Evolutionary conservation across 2,888 invertebrate species (phyloP).

Genomic region (Lithosia quadra): DNA sequence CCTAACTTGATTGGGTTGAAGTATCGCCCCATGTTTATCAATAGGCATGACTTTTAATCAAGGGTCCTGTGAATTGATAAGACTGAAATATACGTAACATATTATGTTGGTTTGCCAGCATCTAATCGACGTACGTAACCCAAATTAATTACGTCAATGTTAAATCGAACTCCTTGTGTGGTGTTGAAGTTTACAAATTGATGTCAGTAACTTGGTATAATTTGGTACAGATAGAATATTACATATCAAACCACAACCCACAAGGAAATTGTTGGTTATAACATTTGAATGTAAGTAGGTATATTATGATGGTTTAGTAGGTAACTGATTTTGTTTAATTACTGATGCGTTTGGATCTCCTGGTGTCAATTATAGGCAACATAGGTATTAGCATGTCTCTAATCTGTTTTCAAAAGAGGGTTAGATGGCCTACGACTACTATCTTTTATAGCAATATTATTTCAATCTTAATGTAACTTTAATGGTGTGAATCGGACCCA

Average conservation of each 20-base stretch:
- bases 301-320: too few relatives aligned
- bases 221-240: neutral
- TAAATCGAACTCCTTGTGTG: slow-evolving; percentile 12
- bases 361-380: too few relatives aligned
- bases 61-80: neutral
- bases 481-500: too few relatives aligned
- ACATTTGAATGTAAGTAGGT: too few relatives aligned
- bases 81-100: neutral
- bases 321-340: too few relatives aligned
- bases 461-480: too few relatives aligned
- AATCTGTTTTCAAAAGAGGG: too few relatives aligned
- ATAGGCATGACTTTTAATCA: neutral
- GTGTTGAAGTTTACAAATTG: slow-evolving; percentile 3
- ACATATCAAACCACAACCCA: neutral
- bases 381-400: too few relatives aligned
- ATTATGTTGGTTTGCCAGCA: neutral
- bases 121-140: slow-evolving; percentile 10
- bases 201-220: neutral
- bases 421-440: too few relatives aligned
- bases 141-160: slow-evolving; percentile 24
- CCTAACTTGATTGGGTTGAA: neutral
- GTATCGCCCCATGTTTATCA: neutral
- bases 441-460: too few relatives aligned
- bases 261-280: neutral
- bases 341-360: too few relatives aligned